Base-by-base conservation (phyloP, 2,113 vertebrate species). In the Vulpes ferrilata region DNA sequence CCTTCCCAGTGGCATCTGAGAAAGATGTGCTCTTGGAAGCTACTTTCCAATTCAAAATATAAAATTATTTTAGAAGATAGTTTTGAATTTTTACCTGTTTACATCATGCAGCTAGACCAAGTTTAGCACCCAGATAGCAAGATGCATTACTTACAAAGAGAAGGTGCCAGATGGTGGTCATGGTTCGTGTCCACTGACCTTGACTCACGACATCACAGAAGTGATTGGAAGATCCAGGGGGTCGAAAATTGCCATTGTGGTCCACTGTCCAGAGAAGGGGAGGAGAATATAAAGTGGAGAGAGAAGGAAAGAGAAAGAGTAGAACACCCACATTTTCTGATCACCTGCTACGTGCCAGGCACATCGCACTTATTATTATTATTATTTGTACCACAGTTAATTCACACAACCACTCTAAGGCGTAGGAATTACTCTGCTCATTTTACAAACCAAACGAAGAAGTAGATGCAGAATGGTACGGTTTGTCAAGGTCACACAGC, bases 381-480 rank as follows among this genome's bases (percentile, higher is more conserved):
- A 64, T 76, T 32, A 43, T 51, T 51, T 8, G 4, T 3, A 32
- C 15, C 0, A 0, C 7, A 15, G 43, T 71, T 71, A 51, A 38
- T 23, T 35, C 48, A 23, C 17, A 12, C 20, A 38, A 23, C 59
- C 11, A 6, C 8, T 65, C n/a, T 16, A 7, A 25, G 30, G 76
- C 23, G 35, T 15, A 35, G 69, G 20, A 16, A 38, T 55, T 8
- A 2, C 27, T 74, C 57, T 51, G 76, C 38, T 82, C 74, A 20
- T 64, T 67, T 59, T 35, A 35, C 57, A 32, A 64, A 43, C 43
- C 5, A 2, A 51, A 62, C 2, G 60, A 60, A n/a, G 73, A 87
- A 64, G 38, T 2, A 53, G 17, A 38, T 0, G 19, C 35, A 60
- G 60, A 27, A 27, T 13, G 25, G 43, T 5, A 19, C 0, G 2